These are phyloP conservation scores for Napeogenes inachia DNA, from an alignment of 2,888 invertebrate species.

Conservation along the genomic window DNA sequence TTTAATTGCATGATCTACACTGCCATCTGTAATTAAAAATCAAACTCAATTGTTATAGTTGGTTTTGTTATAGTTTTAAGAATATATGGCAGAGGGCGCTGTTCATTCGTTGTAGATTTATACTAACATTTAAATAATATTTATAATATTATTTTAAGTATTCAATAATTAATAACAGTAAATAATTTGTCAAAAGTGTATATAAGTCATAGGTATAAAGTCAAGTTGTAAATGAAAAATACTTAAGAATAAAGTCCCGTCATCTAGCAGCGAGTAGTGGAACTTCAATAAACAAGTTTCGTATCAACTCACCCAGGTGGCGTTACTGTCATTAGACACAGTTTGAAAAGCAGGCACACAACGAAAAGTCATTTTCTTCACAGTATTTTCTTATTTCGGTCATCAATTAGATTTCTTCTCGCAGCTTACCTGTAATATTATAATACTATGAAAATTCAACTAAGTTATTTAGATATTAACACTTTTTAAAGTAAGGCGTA, in stretches of 20 bases:
- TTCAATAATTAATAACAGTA: too few relatives aligned
- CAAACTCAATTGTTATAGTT: not conserved
- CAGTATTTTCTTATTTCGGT: constrained; percentile 46
- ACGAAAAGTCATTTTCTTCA: constrained; percentile 80
- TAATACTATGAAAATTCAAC: constrained; percentile 72
- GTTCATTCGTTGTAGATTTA: too few relatives aligned
- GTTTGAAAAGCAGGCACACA: constrained; percentile 82
- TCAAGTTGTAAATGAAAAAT: not conserved
- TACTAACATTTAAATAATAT: too few relatives aligned
- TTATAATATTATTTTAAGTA: too few relatives aligned
- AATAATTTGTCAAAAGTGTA: too few relatives aligned
- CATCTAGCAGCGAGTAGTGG: constrained; percentile 43
- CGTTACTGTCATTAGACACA: constrained; percentile 79
- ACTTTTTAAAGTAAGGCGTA: too few relatives aligned
- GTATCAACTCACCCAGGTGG: constrained; percentile 80
- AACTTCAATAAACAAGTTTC: constrained; percentile 23
- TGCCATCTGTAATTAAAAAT: not conserved
- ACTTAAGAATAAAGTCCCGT: constrained; percentile 26
- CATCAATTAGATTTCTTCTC: constrained; percentile 60
- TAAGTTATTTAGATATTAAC: not conserved
- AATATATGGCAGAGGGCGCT: constrained; percentile 6
- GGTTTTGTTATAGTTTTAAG: not conserved
- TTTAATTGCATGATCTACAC: not conserved
- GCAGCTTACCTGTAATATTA: constrained; percentile 83
- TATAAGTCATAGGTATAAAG: not conserved